Conservation (phyloP, 2,113 vertebrate genomes). For the Carlito syrichta region DNA sequence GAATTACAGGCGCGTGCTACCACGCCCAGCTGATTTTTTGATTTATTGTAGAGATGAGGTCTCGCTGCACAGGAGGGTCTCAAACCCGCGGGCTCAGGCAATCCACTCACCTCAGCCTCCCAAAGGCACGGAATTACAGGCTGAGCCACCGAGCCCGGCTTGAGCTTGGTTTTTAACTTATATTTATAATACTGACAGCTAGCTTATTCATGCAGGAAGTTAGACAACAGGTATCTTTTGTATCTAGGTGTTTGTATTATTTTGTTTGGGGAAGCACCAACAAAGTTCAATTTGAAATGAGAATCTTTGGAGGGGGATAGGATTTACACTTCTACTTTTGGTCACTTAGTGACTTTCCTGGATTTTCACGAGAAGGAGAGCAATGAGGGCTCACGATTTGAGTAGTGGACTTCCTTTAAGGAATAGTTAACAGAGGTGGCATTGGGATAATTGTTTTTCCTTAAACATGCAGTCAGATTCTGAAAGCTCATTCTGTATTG, state of each 20-base stretch:
- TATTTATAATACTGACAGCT: not conserved
- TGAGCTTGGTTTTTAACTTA: no score
- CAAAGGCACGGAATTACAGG: no score
- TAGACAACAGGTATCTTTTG: not conserved
- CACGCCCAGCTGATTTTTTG: no score
- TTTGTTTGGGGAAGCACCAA: not conserved
- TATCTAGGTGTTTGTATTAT: not conserved
- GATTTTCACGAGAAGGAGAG: not conserved
- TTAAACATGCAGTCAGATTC: not conserved
- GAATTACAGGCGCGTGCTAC: no score
- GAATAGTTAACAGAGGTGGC: not conserved
- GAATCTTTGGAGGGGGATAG: not conserved
- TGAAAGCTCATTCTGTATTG: not conserved
- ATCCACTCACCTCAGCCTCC: no score
- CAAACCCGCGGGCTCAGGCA: no score
- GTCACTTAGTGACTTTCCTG: not conserved
- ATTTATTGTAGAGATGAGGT: no score
- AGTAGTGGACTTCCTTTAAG: not conserved
- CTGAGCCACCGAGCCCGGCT: no score
- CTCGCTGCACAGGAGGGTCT: no score
- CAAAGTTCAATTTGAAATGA: not conserved
- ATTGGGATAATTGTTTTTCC: not conserved
- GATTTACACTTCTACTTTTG: not conserved
- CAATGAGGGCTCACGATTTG: no score
- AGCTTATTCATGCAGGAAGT: not conserved